These are phyloP conservation scores for Galendromus occidentalis DNA, from an alignment of 1,140 invertebrate genomes.

Conservation along the genomic window DNA sequence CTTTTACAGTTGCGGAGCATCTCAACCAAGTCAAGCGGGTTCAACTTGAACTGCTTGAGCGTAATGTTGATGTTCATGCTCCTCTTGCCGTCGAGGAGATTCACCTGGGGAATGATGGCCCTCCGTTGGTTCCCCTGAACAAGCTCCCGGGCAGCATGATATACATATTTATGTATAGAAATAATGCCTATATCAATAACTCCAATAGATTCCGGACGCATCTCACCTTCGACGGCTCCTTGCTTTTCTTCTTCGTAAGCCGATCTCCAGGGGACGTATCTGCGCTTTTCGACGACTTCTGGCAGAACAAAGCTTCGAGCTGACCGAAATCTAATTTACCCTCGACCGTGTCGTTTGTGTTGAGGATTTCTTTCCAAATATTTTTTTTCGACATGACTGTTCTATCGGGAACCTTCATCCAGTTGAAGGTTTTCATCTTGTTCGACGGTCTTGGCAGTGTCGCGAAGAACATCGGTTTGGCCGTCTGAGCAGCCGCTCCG, in stretches of 20 bases:
- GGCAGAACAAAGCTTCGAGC: constrained; percentile 73
- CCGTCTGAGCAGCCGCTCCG: constrained; percentile 17
- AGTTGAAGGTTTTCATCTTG: constrained; percentile 80
- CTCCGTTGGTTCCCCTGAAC: constrained; percentile 1
- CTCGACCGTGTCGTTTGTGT: neutral
- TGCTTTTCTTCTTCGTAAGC: neutral
- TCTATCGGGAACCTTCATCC: constrained; percentile 59
- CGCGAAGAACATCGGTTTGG: neutral
- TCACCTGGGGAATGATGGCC: constrained; percentile 38
- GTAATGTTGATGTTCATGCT: constrained; percentile 93
- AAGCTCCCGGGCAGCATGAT: neutral
- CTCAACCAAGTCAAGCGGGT: constrained; percentile 71
- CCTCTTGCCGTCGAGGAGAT: constrained; percentile 64
- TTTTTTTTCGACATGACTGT: neutral
- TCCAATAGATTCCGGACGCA: too few relatives aligned
- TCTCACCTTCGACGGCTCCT: neutral
- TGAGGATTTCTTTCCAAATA: neutral
- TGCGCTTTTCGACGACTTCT: constrained; percentile 34
- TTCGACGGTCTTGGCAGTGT: constrained; percentile 47
- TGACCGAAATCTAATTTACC: constrained; percentile 58
- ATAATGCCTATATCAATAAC: too few relatives aligned
- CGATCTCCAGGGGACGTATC: neutral
- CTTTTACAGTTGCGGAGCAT: constrained; percentile 61
- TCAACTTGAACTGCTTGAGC: constrained; percentile 66
- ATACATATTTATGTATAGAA: neutral